These are phyloP conservation scores for Lapara coniferarum DNA, from an alignment of 2,888 invertebrate genomes.

Conservation along the genomic window DNA sequence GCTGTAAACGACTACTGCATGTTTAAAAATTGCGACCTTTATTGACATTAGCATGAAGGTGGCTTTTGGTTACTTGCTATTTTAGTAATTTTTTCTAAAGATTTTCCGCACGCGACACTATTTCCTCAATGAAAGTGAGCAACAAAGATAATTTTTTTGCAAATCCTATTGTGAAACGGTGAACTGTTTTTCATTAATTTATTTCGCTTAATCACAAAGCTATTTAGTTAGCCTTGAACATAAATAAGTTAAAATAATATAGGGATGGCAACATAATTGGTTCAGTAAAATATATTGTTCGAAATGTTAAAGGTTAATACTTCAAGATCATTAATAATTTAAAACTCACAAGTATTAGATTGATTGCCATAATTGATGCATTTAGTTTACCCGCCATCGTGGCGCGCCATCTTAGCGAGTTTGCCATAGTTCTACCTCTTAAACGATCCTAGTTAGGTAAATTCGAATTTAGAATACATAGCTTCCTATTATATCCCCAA, in stretches of 20 bases:
- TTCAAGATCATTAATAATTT: not conserved
- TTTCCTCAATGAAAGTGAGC: not conserved
- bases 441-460: conserved; percentile 38
- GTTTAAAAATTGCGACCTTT: no score
- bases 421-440: conserved; percentile 52
- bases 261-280: not conserved
- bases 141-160: not conserved
- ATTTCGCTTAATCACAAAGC: no score
- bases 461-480: conserved; percentile 33
- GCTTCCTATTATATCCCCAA: conserved; percentile 34
- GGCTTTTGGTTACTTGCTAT: not conserved
- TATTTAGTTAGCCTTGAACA: no score
- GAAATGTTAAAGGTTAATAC: no score
- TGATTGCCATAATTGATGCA: conserved; percentile 17
- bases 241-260: no score
- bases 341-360: conserved; percentile 11
- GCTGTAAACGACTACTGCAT: no score
- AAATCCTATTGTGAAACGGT: not conserved
- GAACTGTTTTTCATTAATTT: no score
- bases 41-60: not conserved
- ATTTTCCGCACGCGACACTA: not conserved
- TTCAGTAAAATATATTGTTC: not conserved
- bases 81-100: not conserved
- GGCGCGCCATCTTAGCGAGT: conserved; percentile 33
- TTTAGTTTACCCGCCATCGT: conserved; percentile 10